A percentile compares a stretch with the other conserved stretches of the same genome.
These are phyloP conservation scores for Pristiophorus japonicus DNA, from an alignment of 2,113 vertebrate species.

Conservation along the genomic window DNA sequence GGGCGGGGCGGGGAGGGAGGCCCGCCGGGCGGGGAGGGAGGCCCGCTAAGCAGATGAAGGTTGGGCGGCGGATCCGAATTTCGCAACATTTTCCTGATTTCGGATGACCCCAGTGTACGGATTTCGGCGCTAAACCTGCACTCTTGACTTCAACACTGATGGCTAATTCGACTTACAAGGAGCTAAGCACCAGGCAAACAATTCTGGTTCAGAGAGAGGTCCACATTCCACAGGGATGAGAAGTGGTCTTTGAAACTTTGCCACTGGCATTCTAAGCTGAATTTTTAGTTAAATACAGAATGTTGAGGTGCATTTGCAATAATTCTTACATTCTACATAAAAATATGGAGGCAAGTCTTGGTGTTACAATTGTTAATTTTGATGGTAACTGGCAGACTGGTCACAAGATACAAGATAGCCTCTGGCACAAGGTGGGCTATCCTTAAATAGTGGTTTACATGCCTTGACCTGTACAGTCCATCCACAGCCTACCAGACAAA, in stretches of 20 bases:
- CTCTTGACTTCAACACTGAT: not conserved
- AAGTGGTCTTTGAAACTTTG: not conserved
- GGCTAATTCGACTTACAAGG: not conserved
- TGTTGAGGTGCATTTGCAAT: not conserved
- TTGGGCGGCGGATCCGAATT: no score
- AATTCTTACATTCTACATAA: not conserved
- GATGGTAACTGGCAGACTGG: not conserved
- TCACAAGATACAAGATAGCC: not conserved
- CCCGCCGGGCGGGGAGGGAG: no score
- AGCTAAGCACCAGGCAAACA: not conserved
- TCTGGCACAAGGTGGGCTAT: not conserved
- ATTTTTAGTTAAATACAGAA: not conserved
- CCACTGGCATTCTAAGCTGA: not conserved
- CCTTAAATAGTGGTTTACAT: not conserved
- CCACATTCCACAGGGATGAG: not conserved
- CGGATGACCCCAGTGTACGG: no score
- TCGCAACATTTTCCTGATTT: no score
- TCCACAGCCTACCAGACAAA: not conserved
- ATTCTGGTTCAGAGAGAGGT: not conserved
- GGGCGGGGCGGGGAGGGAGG: no score
- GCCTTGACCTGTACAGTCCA: not conserved
- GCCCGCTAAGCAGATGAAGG: no score
- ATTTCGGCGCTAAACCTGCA: no score
- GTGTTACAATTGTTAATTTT: not conserved
- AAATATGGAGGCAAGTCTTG: not conserved